phyloP scores from a whole-genome alignment of 1,140 invertebrate species.

The Drosophila quadrilineata region DNA sequence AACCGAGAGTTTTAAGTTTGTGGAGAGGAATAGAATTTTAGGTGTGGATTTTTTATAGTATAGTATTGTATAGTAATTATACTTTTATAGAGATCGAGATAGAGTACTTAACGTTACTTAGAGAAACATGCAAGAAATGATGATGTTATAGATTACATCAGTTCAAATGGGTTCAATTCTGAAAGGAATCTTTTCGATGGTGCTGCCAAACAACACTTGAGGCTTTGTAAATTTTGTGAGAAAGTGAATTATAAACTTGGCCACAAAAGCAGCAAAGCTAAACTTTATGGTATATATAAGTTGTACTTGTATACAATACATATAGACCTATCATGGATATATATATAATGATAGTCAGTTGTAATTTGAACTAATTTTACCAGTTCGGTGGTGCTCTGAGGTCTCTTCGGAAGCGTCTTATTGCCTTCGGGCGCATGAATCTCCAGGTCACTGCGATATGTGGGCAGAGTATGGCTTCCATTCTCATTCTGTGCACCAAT shows the following conservation, averaged over 20 bases:
- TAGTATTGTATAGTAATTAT: slow-evolving; percentile 28
- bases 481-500: slow-evolving; percentile 76
- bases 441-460: slow-evolving; percentile 84
- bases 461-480: slow-evolving; percentile 80
- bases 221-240: slow-evolving; percentile 12
- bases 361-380: slow-evolving; percentile 55
- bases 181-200: too few species aligned
- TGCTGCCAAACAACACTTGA: slow-evolving; percentile 9
- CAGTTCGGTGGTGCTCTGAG: slow-evolving; percentile 80
- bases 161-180: slow-evolving; percentile 23
- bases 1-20: slow-evolving; percentile 49
- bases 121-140: slow-evolving; percentile 46
- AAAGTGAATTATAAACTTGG: slow-evolving; percentile 48
- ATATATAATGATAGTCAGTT: not conserved
- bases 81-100: slow-evolving; percentile 19
- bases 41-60: slow-evolving; percentile 54
- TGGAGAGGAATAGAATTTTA: slow-evolving; percentile 75
- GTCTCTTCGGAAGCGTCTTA: slow-evolving; percentile 74
- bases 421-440: slow-evolving; percentile 83
- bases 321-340: slow-evolving; percentile 36
- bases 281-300: slow-evolving; percentile 17
- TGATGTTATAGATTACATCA: not conserved
- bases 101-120: slow-evolving; percentile 36
- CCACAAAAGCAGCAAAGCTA: slow-evolving; percentile 63
- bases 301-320: slow-evolving; percentile 21